phyloP scores from a whole-genome alignment of 1,140 invertebrate species.

The Trinorchestia longiramus region DNA sequence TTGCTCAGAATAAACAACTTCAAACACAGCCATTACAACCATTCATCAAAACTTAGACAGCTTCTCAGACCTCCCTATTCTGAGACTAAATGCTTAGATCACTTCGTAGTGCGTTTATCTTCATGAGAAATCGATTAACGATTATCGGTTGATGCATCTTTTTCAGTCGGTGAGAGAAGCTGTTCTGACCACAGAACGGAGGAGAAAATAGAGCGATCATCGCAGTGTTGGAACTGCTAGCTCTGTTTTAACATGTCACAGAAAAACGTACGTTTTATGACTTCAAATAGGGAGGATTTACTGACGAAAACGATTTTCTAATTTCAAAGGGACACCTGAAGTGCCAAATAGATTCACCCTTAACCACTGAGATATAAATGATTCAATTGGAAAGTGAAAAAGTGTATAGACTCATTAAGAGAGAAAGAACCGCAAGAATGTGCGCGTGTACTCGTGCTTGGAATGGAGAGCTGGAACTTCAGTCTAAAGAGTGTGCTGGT shows the following conservation, averaged over 20 bases:
- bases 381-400: not conserved
- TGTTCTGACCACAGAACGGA: not conserved
- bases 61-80: not conserved
- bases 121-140: not conserved
- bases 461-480: not conserved
- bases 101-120: not conserved
- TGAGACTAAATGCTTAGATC: not conserved
- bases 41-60: not conserved
- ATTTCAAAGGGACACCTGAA: not conserved
- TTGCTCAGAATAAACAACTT: not conserved
- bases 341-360: not conserved
- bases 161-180: not conserved
- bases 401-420: not conserved
- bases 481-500: not conserved
- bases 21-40: not conserved
- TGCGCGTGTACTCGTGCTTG: too few relatives aligned
- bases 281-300: not conserved
- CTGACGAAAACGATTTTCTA: not conserved
- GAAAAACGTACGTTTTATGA: not conserved
- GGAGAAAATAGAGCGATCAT: not conserved
- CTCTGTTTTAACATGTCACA: not conserved
- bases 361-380: not conserved
- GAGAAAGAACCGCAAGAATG: not conserved
- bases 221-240: not conserved
- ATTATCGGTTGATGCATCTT: not conserved